Conservation (phyloP, 1,140 invertebrate genomes). For the Drosophila grimshawi region DNA sequence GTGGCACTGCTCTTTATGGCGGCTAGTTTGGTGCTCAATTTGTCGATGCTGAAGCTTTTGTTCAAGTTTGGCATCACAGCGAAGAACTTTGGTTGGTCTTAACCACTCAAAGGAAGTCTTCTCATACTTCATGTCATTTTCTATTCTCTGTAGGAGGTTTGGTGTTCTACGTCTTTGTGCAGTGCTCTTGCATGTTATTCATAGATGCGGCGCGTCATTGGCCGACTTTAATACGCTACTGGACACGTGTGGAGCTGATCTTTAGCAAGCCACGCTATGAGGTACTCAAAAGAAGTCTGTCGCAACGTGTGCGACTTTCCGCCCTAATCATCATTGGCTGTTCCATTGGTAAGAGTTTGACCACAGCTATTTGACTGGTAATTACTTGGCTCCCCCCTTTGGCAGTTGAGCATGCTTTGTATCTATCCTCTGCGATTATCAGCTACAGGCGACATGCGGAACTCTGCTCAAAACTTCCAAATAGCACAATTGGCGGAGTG, state of each 20-base stretch:
- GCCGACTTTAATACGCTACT: conserved; percentile 67
- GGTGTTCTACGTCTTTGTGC: conserved; percentile 61
- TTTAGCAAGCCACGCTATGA: conserved; percentile 70
- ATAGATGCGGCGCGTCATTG: conserved; percentile 61
- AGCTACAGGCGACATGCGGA: conserved; percentile 40
- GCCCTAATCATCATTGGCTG: conserved; percentile 60
- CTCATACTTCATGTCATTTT: neutral
- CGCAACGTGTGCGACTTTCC: conserved; percentile 59
- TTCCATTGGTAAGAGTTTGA: conserved; percentile 39
- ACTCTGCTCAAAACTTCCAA: conserved; percentile 35
- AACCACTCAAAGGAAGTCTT: neutral
- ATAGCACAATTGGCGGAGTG: conserved; percentile 27
- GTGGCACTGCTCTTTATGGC: conserved; percentile 55
- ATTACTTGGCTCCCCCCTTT: neutral
- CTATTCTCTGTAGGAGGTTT: conserved; percentile 53
- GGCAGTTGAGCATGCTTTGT: conserved; percentile 69
- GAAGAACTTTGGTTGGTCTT: conserved; percentile 72
- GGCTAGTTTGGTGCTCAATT: conserved; percentile 38
- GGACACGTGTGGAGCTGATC: conserved; percentile 65
- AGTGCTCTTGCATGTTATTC: conserved; percentile 57
- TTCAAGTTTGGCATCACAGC: conserved; percentile 65
- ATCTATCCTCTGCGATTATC: conserved; percentile 49
- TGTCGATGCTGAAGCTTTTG: conserved; percentile 57
- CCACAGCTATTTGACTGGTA: too few species aligned
- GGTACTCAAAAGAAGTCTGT: conserved; percentile 45